Evolutionary conservation across 2,797 vertebrate species (phyloP), one percentile per base, ranked within the genome.

Genomic region (Pitangus sulphuratus): DNA sequence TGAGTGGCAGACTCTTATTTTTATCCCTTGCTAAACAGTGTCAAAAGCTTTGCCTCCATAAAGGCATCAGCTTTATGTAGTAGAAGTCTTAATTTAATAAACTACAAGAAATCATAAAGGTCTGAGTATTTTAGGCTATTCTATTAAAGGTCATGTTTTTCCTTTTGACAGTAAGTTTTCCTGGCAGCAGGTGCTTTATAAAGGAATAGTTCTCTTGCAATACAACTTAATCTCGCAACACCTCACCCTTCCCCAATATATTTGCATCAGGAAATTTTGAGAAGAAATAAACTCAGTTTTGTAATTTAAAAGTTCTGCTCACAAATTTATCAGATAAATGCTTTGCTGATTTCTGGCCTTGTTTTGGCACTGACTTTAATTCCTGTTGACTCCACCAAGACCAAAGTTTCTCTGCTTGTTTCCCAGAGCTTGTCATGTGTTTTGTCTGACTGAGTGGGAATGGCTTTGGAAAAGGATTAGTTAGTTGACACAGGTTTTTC

Each of bases 301-400:
- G 13, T 94, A 2, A 2, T 61, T 69, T 61, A 54, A 22, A 33
- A 83, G 28, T 87, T 93, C 19, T 57, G 26, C 64, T 92, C 31
- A 56, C 28, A 74, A n/a, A 71, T 89, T 85, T 6, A 11, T 56
- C 51, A 45, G n/a, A 64, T 60, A 44, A 66, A 39, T 37, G 37
- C 71, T 33, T 77, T 70, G 16, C 40, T 87, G 20, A 85, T 95
- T 87, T 87, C 60, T 92, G 45, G 18, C 71, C 77, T 87, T 5
- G 2, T 82, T 94, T 83, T 91, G 44, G 33, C 48, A 20, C 26
- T 77, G 33, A 15, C 33, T 70, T 90, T 84, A 81, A 69, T 81
- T 86, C 19, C 12, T 15, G 0, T 64, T 75, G 83, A 74, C 51
- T 95, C 54, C 31, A 54, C 51, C 0, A 8, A 66, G 75, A 75